Evolutionary conservation across 2,888 invertebrate species (phyloP).

Genomic region (Mesorhabditis belari): DNA sequence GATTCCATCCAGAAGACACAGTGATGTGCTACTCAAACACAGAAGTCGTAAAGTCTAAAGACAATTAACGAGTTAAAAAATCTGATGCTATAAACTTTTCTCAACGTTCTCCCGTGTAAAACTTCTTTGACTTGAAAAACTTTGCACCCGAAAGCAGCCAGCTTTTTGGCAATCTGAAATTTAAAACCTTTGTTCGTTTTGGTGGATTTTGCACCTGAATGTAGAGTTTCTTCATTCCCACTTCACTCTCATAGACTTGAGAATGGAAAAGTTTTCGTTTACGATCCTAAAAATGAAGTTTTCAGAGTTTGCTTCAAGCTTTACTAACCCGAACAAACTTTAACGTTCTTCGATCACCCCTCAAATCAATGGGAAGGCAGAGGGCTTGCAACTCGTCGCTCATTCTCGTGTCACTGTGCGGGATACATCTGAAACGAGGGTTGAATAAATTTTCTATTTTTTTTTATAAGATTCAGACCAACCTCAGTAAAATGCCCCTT

Average conservation of each 20-base stretch:
- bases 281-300: conserved; percentile 58
- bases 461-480: background rate
- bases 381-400: conserved; percentile 55
- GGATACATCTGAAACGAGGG: background rate
- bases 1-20: conserved; percentile 63
- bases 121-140: conserved; percentile 65
- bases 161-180: conserved; percentile 60
- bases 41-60: conserved; percentile 61
- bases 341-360: conserved; percentile 61
- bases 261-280: conserved; percentile 65
- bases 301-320: no score
- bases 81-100: conserved; percentile 57
- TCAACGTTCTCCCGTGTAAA: conserved; percentile 62
- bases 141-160: conserved; percentile 64
- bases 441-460: no score
- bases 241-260: conserved; percentile 63
- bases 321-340: conserved; percentile 61
- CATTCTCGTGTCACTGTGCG: background rate
- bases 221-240: conserved; percentile 64
- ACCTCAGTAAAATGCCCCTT: background rate
- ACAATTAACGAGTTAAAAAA: conserved; percentile 9
- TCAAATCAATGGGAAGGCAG: conserved; percentile 62
- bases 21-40: conserved; percentile 61
- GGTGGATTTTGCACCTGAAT: conserved; percentile 53
- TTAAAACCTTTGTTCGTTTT: background rate